Percentiles rank a stretch among this genome's conserved stretches.
phyloP scores from a whole-genome alignment of 2,113 vertebrate species.

The Tonatia bakeri region DNA sequence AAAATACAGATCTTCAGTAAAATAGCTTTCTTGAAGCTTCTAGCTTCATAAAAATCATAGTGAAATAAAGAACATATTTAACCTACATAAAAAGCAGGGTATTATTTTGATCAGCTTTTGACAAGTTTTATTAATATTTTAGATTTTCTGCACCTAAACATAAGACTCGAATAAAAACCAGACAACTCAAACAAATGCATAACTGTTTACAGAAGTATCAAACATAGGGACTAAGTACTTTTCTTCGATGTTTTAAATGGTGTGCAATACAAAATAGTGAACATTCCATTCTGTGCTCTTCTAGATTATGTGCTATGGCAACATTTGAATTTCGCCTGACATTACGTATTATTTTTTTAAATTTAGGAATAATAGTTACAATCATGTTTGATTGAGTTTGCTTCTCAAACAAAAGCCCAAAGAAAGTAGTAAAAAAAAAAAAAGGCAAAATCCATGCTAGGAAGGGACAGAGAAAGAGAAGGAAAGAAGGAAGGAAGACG shows the following conservation, averaged over 20 bases:
- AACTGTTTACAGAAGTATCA: background rate
- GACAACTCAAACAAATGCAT: background rate
- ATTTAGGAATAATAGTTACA: background rate
- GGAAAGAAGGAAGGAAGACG: background rate
- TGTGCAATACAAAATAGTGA: background rate
- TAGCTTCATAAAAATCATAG: conserved; percentile 2
- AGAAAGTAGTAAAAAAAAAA: background rate
- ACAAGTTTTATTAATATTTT: conserved; percentile 12
- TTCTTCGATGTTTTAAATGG: background rate
- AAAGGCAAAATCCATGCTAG: background rate
- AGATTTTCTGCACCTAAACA: conserved; percentile 1
- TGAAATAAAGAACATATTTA: conserved; percentile 5
- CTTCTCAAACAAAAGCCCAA: conserved; percentile 30
- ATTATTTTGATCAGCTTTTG: background rate
- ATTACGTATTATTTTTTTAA: background rate
- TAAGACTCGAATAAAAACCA: background rate
- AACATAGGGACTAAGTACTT: background rate
- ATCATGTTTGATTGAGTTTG: background rate
- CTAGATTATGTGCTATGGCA: background rate
- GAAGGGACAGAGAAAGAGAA: background rate
- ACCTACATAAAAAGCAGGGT: background rate
- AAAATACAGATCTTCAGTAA: background rate
- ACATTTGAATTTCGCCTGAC: background rate
- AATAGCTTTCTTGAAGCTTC: background rate
- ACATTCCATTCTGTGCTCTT: background rate